A percentile compares a stretch with the other conserved stretches of the same genome.
Evolutionary conservation across 2,888 invertebrate genomes (phyloP).

Genomic region (Polyploca ridens): DNA sequence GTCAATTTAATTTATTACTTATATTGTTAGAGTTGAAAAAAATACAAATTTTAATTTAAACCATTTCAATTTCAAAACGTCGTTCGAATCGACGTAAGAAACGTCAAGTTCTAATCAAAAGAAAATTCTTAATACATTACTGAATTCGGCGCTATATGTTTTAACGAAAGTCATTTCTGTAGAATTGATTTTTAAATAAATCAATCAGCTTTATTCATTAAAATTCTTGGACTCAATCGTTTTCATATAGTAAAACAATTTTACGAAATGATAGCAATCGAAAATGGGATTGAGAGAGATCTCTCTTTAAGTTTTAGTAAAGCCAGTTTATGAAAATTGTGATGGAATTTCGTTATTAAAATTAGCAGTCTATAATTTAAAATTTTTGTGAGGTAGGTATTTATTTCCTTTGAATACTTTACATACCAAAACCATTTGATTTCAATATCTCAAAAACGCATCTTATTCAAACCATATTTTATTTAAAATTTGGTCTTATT

Average conservation of each 20-base stretch:
- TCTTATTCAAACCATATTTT: background rate
- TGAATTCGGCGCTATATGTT: background rate
- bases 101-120: no score
- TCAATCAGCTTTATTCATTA: slow-evolving; percentile 51
- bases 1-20: no score
- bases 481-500: background rate
- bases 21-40: no score
- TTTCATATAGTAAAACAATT: slow-evolving; percentile 26
- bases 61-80: no score
- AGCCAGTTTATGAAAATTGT: background rate
- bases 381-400: no score
- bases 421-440: no score
- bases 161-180: background rate
- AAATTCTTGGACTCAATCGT: slow-evolving; percentile 47
- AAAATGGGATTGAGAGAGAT: slow-evolving; percentile 11
- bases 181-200: slow-evolving; percentile 23
- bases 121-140: background rate
- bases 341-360: no score
- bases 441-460: no score
- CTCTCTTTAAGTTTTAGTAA: background rate
- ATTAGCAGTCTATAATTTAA: no score
- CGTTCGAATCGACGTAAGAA: no score
- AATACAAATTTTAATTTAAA: no score
- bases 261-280: slow-evolving; percentile 18
- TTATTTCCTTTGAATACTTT: no score